Evolutionary conservation across 2,888 invertebrate species (phyloP).

Genomic region (Serripes groenlandicus): DNA sequence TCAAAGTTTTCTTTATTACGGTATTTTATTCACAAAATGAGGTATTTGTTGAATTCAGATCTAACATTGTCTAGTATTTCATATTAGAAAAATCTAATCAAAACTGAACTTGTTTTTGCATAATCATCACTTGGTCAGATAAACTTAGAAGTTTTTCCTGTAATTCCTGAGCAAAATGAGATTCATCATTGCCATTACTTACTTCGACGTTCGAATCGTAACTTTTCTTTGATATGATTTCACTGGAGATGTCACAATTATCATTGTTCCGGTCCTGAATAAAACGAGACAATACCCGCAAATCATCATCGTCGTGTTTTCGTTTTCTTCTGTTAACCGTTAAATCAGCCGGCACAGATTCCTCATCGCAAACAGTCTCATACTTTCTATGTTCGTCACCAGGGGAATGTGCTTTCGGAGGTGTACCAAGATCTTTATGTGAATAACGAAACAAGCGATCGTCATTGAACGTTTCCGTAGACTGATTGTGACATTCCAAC

Average conservation of each 20-base stretch:
- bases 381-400: neutral
- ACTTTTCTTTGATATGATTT: neutral
- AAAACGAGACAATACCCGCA: neutral
- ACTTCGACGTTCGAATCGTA: neutral
- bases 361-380: neutral
- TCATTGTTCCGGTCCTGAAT: neutral
- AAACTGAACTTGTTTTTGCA: no score
- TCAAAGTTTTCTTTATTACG: no score
- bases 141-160: conserved; percentile 61
- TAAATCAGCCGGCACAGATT: conserved; percentile 13
- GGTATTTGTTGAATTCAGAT: no score
- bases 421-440: conserved; percentile 2
- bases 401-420: conserved; percentile 4
- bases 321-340: conserved; percentile 10
- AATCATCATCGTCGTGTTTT: neutral
- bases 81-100: no score
- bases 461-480: neutral
- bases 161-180: conserved; percentile 60
- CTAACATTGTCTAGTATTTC: no score
- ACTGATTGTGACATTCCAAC: neutral
- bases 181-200: neutral
- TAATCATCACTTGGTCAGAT: conserved; percentile 68
- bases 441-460: neutral
- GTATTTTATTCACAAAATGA: no score
- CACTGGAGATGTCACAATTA: neutral